phyloP scores from a whole-genome alignment of 2,113 vertebrate species.

The Psettodes erumei region DNA sequence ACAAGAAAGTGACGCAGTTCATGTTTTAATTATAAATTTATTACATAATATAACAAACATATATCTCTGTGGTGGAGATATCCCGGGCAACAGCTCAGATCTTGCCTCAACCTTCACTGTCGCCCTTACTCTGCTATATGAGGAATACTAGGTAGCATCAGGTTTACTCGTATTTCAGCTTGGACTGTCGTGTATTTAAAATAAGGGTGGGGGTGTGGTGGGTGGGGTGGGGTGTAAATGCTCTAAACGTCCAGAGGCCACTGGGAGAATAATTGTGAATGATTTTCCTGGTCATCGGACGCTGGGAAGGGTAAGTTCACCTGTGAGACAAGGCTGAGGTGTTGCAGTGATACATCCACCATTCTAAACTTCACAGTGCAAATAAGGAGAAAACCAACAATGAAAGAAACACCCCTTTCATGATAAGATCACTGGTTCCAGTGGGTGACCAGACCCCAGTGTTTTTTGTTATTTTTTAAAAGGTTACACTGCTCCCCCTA shows the following conservation, averaged over 20 bases:
- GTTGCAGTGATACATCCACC: constrained; percentile 74
- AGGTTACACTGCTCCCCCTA: constrained; percentile 73
- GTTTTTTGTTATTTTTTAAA: constrained; percentile 70
- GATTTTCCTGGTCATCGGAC: constrained; percentile 35
- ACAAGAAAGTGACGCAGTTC: constrained; percentile 41
- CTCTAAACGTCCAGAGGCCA: background rate
- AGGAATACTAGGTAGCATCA: constrained; percentile 57
- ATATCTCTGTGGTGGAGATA: constrained; percentile 93
- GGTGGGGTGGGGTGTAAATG: background rate
- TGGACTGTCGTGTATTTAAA: constrained; percentile 16
- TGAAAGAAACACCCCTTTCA: constrained; percentile 70
- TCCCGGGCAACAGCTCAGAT: constrained; percentile 88
- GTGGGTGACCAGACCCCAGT: constrained; percentile 55
- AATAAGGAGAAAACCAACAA: constrained; percentile 81
- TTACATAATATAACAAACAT: constrained; percentile 98
- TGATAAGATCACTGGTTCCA: constrained; percentile 77
- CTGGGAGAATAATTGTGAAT: background rate
- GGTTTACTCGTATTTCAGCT: constrained; percentile 11
- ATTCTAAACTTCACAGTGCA: constrained; percentile 84
- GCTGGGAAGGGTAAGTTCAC: constrained; percentile 49
- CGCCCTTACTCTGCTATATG: constrained; percentile 51
- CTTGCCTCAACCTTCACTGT: constrained; percentile 82
- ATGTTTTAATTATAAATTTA: constrained; percentile 95
- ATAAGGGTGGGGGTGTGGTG: background rate
- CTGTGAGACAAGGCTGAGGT: constrained; percentile 69